phyloP scores from a whole-genome alignment of 1,140 invertebrate species.

The Cephus cinctus region DNA sequence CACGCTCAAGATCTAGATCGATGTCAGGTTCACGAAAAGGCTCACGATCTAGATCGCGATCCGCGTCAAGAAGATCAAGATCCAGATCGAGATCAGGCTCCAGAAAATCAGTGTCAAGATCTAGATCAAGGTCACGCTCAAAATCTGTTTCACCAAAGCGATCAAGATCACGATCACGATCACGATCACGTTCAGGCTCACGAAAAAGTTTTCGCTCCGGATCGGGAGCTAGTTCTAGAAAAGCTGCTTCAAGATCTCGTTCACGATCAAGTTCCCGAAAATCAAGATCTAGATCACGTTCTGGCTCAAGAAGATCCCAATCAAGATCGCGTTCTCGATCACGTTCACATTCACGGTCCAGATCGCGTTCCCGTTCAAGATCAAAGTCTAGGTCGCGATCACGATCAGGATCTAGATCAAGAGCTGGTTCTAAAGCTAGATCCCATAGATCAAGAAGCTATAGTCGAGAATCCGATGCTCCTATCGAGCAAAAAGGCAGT shows the following conservation, averaged over 20 bases:
- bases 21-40: conserved; percentile 37
- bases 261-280: conserved; percentile 48
- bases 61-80: conserved; percentile 26
- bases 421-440: conserved; percentile 23
- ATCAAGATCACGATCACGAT: conserved; percentile 41
- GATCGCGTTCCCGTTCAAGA: conserved; percentile 31
- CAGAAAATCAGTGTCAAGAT: conserved; percentile 26
- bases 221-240: conserved; percentile 42
- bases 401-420: conserved; percentile 35
- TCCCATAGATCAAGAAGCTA: conserved; percentile 39
- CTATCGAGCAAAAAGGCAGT: conserved; percentile 43
- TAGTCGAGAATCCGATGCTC: conserved; percentile 38
- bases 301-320: no score
- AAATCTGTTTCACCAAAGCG: conserved; percentile 30
- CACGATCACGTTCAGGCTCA: conserved; percentile 32
- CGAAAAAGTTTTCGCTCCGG: conserved; percentile 24
- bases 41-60: conserved; percentile 27
- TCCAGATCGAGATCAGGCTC: conserved; percentile 32
- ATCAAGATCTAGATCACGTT: conserved; percentile 44
- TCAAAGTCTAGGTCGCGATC: conserved; percentile 35
- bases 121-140: conserved; percentile 34
- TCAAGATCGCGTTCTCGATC: conserved; percentile 29
- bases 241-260: conserved; percentile 5
- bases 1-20: conserved; percentile 37
- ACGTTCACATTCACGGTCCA: conserved; percentile 35